Conservation (phyloP, 2,888 invertebrate genomes). For the Tortricodes alternella region DNA sequence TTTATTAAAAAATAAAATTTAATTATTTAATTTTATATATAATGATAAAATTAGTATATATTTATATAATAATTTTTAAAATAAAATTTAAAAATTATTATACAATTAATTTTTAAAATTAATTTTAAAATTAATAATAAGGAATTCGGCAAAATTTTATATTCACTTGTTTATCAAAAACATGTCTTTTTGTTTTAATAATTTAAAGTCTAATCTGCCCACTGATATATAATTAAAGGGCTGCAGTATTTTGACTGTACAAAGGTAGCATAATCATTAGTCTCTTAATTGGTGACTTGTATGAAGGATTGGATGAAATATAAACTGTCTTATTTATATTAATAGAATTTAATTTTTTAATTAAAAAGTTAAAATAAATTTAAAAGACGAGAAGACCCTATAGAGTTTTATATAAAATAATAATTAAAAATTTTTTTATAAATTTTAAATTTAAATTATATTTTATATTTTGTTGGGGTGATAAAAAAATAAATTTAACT, state of each 20-base stretch:
- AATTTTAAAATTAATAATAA: slow-evolving; percentile 73
- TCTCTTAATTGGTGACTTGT: slow-evolving; percentile 90
- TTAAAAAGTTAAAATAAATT: slow-evolving; percentile 85
- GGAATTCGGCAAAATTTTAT: slow-evolving; percentile 85
- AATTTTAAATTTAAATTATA: slow-evolving; percentile 49
- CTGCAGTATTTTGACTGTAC: slow-evolving; percentile 90
- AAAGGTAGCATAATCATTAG: slow-evolving; percentile 90
- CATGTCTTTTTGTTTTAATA: slow-evolving; percentile 85
- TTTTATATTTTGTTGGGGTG: slow-evolving; percentile 85
- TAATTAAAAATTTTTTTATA: slow-evolving; percentile 61
- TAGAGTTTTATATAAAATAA: slow-evolving; percentile 84
- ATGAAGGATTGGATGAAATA: slow-evolving; percentile 89
- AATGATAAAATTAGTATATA: slow-evolving; percentile 62
- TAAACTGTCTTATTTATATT: slow-evolving; percentile 78
- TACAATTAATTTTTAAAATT: slow-evolving; percentile 82
- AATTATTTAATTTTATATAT: slow-evolving; percentile 69
- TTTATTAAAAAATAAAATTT: slow-evolving; percentile 67
- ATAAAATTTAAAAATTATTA: slow-evolving; percentile 38
- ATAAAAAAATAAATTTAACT: slow-evolving; percentile 83
- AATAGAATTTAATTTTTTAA: slow-evolving; percentile 74
- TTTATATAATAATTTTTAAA: slow-evolving; percentile 38
- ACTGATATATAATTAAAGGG: slow-evolving; percentile 87
- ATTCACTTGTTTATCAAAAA: slow-evolving; percentile 90
- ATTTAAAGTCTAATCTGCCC: slow-evolving; percentile 88
- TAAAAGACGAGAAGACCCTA: slow-evolving; percentile 91